phyloP scores from a whole-genome alignment of 2,113 vertebrate species.

The Ia io region DNA sequence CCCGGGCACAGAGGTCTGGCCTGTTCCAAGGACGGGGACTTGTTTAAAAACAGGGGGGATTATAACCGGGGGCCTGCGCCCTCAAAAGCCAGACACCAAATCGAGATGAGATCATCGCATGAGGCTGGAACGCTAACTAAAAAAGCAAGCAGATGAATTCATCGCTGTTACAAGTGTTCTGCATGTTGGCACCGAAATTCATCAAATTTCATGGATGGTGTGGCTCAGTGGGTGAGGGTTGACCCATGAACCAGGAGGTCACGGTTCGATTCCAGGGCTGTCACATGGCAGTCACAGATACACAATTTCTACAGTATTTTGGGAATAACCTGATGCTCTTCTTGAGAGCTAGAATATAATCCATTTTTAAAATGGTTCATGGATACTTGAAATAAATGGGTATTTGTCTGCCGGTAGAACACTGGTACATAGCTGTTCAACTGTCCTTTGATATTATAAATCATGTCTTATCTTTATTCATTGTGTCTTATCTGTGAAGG shows the following conservation, averaged over 20 bases:
- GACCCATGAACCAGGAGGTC: too few relatives aligned
- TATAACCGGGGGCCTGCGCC: fast-evolving
- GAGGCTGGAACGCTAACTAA: background rate
- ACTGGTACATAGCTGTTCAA: background rate
- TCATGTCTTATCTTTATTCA: background rate
- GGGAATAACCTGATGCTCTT: background rate
- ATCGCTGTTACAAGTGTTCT: background rate
- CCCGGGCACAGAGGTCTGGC: background rate
- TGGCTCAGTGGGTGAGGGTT: too few relatives aligned
- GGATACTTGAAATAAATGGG: background rate
- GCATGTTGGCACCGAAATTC: background rate
- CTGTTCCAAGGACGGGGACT: fast-evolving
- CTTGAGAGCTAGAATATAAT: background rate
- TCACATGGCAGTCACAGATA: background rate
- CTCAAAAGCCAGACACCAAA: background rate
- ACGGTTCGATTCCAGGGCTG: background rate
- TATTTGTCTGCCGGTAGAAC: background rate
- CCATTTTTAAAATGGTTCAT: background rate
- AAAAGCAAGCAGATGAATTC: background rate
- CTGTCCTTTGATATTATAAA: background rate
- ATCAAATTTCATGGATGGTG: background rate
- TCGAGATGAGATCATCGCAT: background rate
- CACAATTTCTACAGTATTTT: background rate
- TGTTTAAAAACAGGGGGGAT: background rate
- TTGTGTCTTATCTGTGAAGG: background rate